phyloP scores from a whole-genome alignment of 1,140 invertebrate genomes.

The Drosophila cardini region DNA sequence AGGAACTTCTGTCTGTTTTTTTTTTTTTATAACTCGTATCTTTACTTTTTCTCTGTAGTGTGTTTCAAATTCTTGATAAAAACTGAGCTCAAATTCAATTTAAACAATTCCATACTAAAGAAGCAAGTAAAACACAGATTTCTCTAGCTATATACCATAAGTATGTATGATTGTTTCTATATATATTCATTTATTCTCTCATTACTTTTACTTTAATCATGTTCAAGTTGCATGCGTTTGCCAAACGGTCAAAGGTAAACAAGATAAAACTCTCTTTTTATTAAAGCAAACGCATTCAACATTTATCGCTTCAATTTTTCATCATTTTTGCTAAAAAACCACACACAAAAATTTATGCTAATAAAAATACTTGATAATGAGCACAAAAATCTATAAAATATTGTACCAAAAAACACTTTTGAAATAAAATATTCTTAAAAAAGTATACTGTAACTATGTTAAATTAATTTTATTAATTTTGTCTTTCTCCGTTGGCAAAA shows the following conservation, averaged over 20 bases:
- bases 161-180: slow-evolving; percentile 50
- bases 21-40: slow-evolving; percentile 36
- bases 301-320: slow-evolving; percentile 21
- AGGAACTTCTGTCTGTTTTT: slow-evolving; percentile 74
- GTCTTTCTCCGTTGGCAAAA: slow-evolving; percentile 61
- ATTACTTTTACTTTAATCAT: slow-evolving; percentile 21
- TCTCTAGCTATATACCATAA: slow-evolving; percentile 72
- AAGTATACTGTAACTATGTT: slow-evolving; percentile 55
- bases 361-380: slow-evolving; percentile 57
- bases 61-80: slow-evolving; percentile 42
- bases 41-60: slow-evolving; percentile 23
- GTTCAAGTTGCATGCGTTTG: slow-evolving; percentile 44
- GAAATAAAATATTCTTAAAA: slow-evolving; percentile 54
- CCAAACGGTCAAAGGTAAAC: slow-evolving; percentile 45
- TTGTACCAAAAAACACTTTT: slow-evolving; percentile 47
- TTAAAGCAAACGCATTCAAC: slow-evolving; percentile 61
- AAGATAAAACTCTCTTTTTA: slow-evolving; percentile 51
- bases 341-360: slow-evolving; percentile 58
- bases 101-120: slow-evolving; percentile 50
- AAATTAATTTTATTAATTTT: slow-evolving; percentile 51
- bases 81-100: slow-evolving; percentile 60
- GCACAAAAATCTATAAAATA: slow-evolving; percentile 51
- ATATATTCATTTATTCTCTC: slow-evolving; percentile 31
- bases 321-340: slow-evolving; percentile 51
- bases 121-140: slow-evolving; percentile 70